Conservation (phyloP, 2,888 invertebrate species). For the Margaritifera margaritifera region DNA sequence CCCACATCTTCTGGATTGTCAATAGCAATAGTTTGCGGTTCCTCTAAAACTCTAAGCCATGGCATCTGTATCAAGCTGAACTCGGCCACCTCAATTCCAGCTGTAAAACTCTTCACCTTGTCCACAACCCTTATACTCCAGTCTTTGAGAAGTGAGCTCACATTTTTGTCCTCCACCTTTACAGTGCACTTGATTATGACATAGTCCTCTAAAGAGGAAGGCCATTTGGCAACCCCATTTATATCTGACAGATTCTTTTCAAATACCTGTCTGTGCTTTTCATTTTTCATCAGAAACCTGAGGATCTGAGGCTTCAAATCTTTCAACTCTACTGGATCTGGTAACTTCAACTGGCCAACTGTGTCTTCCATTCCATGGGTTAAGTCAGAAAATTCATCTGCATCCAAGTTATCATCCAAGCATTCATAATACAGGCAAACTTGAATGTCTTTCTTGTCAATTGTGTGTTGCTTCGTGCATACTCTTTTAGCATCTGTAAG, state of each 20-base stretch:
- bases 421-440: constrained; percentile 28
- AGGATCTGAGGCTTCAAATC: constrained; percentile 16
- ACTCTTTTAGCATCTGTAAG: constrained; percentile 28
- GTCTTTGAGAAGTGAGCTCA: too few species aligned
- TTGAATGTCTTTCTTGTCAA: constrained; percentile 7
- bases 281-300: constrained; percentile 8
- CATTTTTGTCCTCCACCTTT: too few species aligned
- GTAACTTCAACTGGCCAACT: constrained; percentile 5
- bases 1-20: constrained; percentile 20
- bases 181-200: too few species aligned
- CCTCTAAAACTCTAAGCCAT: constrained; percentile 6
- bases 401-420: constrained; percentile 15
- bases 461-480: constrained; percentile 12
- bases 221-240: too few species aligned
- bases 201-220: too few species aligned
- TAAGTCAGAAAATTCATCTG: too few species aligned
- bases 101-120: too few species aligned
- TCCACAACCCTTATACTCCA: too few species aligned
- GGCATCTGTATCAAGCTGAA: neutral
- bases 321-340: constrained; percentile 14
- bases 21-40: constrained; percentile 10
- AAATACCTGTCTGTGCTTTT: too few species aligned
- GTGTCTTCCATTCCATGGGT: too few species aligned
- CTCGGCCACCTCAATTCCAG: too few species aligned
- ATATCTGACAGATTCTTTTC: too few species aligned